Base-by-base conservation (phyloP, 2,888 invertebrate species). In the Notodonta ziczac region DNA sequence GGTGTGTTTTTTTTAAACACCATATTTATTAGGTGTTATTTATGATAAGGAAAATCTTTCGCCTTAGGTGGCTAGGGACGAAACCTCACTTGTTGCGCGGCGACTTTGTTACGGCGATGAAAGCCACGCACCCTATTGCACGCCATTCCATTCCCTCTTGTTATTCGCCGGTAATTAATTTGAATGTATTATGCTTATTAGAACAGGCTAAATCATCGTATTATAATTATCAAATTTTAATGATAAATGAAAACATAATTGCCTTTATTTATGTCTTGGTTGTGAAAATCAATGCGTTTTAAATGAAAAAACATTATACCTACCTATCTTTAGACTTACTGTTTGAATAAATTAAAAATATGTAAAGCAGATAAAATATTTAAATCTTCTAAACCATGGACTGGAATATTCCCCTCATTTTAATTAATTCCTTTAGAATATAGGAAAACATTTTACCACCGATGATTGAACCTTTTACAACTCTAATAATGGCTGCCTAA, bases 61-160 rank as follows among this genome's bases (percentile, higher is more conserved):
- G 74, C 79, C 80, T 85, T 80, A 81, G 83, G 78, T 77, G 80
- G 79, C 81, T 76, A 78, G 77, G 75, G 82, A 71, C 76, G 80
- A 77, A 83, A 84, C 87, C 82, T 90, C 88, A 93, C 93, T 93
- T 93, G 93, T 93, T 93, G 92, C 92, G 81, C 87, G 81, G 76
- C 72, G 87, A 86, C 87, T 88, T 89, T 87, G 89, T 91, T 86
- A 83, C 84, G 84, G 84, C 84, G 85, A 81, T 87, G 88, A 90
- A 91, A 89, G 89, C 87, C 90, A 90, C 91, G 90, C 91, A 91
- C 86, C 88, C 83, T 75, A 83, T 78, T 81, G 85, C 91, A 89
- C 87, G 90, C 87, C 81, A 87, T 81, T 79, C 77, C 78, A 75
- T 81, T 74, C 78, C 76, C 81, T 80, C 79, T 77, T 83, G 83